Percentiles rank a stretch among this genome's conserved stretches.
Evolutionary conservation across 1,140 invertebrate species (phyloP).

Genomic region (Atopsyche davidsoni): DNA sequence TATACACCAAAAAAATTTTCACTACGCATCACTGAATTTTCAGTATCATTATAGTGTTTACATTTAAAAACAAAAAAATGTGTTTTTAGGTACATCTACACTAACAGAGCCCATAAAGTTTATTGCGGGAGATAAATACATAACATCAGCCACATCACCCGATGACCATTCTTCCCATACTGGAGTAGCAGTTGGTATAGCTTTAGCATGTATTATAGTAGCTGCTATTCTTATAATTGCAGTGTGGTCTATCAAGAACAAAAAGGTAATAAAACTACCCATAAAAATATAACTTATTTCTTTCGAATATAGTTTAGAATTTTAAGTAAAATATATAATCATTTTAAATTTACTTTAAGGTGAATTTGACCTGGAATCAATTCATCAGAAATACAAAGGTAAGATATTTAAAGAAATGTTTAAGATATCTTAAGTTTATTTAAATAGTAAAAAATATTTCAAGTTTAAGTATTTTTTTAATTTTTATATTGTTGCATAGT

Average conservation of each 20-base stretch:
- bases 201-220: constrained; percentile 59
- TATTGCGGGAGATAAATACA: constrained; percentile 63
- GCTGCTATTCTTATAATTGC: constrained; percentile 55
- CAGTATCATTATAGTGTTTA: constrained; percentile 1
- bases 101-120: constrained; percentile 67
- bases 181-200: constrained; percentile 61
- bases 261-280: constrained; percentile 50
- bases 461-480: too few species aligned
- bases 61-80: not conserved
- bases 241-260: constrained; percentile 60
- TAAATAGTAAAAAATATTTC: not conserved
- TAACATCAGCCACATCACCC: constrained; percentile 56
- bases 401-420: not conserved
- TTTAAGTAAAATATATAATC: too few species aligned
- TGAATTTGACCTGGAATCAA: constrained; percentile 8
- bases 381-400: constrained; percentile 16
- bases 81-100: constrained; percentile 58
- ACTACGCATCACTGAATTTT: too few species aligned
- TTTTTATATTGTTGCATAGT: too few species aligned
- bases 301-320: too few species aligned
- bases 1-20: not conserved
- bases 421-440: not conserved
- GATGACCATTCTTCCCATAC: constrained; percentile 48
- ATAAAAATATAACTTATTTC: too few species aligned
- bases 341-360: constrained; percentile 8